These are phyloP conservation scores for Drosophila mimetica DNA, from an alignment of 2,888 invertebrate genomes.

Conservation along the genomic window DNA sequence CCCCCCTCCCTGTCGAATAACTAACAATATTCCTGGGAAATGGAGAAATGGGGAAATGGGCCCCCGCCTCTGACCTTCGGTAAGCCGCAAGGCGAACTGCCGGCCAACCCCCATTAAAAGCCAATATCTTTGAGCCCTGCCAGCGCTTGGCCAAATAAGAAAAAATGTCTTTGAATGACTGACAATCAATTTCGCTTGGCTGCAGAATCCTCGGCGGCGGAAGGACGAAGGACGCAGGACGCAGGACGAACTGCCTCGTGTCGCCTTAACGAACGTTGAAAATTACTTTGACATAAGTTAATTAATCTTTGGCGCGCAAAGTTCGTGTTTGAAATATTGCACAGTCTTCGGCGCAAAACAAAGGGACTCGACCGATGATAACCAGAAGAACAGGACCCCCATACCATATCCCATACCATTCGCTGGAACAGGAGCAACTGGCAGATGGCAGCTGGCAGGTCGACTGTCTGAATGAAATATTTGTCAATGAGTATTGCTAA, in stretches of 20 bases:
- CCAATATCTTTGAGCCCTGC: conserved; percentile 69
- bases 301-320: conserved; percentile 83
- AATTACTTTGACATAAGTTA: conserved; percentile 84
- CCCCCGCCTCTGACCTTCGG: conserved; percentile 57
- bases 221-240: neutral
- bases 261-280: conserved; percentile 82
- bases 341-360: conserved; percentile 44
- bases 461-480: conserved; percentile 71
- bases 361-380: conserved; percentile 32
- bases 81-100: conserved; percentile 56
- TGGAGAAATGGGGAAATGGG: conserved; percentile 1
- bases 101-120: conserved; percentile 76
- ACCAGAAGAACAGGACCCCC: conserved; percentile 7
- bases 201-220: conserved; percentile 6
- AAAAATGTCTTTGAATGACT: conserved; percentile 84
- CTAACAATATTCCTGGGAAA: conserved; percentile 65
- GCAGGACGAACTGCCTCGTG: conserved; percentile 55
- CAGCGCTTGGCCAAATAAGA: conserved; percentile 67
- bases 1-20: conserved; percentile 51
- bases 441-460: conserved; percentile 22
- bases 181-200: conserved; percentile 82
- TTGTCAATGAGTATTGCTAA: conserved; percentile 81
- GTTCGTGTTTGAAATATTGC: conserved; percentile 80
- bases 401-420: neutral
- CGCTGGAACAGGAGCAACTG: conserved; percentile 8